Conservation (phyloP, 2,888 invertebrate species). For the Coelogynopora nodosa region DNA sequence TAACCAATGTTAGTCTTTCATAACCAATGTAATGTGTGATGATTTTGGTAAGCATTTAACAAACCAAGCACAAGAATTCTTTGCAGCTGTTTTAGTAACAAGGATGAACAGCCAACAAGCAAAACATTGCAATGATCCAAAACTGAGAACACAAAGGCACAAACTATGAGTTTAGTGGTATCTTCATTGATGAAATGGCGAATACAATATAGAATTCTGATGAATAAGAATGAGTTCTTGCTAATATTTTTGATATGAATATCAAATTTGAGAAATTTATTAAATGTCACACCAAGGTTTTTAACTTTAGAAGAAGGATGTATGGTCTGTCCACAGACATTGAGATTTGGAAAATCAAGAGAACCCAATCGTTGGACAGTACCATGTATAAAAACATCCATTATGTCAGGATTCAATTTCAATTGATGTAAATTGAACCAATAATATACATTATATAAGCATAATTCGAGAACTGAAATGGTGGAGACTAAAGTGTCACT, state of each 20-base stretch:
- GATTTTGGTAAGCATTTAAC: no score
- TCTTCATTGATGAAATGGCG: background rate
- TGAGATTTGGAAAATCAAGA: background rate
- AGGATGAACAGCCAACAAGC: no score
- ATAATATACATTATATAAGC: background rate
- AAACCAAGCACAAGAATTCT: no score
- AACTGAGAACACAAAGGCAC: no score
- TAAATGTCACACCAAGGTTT: background rate
- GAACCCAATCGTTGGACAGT: background rate
- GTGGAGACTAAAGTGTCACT: background rate
- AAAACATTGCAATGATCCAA: no score
- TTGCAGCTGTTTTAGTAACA: no score
- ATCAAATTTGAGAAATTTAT: background rate
- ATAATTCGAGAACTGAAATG: background rate
- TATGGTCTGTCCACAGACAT: background rate
- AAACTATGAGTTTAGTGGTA: no score
- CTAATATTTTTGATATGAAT: background rate
- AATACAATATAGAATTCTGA: background rate
- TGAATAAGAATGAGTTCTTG: background rate
- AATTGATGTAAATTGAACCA: background rate
- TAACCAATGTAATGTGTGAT: no score
- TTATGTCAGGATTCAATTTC: background rate
- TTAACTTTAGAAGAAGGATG: background rate
- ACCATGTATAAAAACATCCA: background rate
- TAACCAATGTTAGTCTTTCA: no score